Evolutionary conservation across 2,113 vertebrate species (phyloP).

Genomic region (Hippocampus barbouri): DNA sequence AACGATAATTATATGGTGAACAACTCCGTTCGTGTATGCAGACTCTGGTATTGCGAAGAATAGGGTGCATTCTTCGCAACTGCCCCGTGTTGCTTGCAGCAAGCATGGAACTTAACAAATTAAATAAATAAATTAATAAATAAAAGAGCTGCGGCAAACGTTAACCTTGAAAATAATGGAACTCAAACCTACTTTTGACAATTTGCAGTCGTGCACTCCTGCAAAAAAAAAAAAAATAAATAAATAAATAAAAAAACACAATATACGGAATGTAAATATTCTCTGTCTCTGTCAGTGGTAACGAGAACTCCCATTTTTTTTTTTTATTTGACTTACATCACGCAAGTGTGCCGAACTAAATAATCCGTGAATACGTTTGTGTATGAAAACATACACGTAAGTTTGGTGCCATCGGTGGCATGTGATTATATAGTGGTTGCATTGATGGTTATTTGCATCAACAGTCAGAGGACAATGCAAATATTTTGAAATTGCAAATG

Average conservation of each 20-base stretch:
- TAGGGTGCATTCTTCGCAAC: too few species aligned
- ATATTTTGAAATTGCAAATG: constrained; percentile 24
- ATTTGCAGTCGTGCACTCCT: not conserved
- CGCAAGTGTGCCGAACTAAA: constrained; percentile 12
- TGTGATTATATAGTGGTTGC: constrained; percentile 36
- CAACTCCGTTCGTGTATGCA: not conserved
- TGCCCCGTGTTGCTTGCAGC: too few species aligned
- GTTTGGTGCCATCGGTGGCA: constrained; percentile 8
- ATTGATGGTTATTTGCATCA: constrained; percentile 56
- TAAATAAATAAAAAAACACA: too few species aligned
- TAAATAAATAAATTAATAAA: not conserved
- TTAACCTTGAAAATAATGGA: not conserved
- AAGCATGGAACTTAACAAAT: too few species aligned
- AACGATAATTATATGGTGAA: too few species aligned
- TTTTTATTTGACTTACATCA: not conserved
- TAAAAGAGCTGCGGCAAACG: not conserved
- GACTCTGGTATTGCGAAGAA: too few species aligned
- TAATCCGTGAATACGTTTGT: not conserved
- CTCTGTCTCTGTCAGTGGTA: not conserved
- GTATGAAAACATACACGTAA: not conserved
- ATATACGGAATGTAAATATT: not conserved
- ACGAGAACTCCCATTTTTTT: not conserved
- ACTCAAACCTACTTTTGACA: too few species aligned
- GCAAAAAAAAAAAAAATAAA: too few species aligned
- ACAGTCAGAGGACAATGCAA: constrained; percentile 30